These are phyloP conservation scores for Rhorus exstirpatorius DNA, from an alignment of 2,888 invertebrate species.

Conservation along the genomic window DNA sequence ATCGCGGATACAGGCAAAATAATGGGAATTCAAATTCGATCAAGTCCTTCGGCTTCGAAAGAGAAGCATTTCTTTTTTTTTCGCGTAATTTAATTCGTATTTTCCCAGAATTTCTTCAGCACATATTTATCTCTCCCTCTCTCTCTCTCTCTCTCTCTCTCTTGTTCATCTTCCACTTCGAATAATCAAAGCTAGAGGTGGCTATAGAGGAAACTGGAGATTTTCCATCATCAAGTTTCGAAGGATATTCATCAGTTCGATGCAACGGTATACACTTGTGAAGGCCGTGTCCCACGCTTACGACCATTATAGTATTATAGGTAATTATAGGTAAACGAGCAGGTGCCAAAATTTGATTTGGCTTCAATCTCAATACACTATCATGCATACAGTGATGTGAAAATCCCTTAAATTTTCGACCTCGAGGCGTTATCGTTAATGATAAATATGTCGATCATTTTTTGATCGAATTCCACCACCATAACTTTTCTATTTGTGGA, in stretches of 20 bases:
- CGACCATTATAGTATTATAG: background rate
- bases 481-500: no score
- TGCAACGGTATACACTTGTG: background rate
- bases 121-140: background rate
- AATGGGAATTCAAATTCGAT: slow-evolving; percentile 62
- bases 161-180: background rate
- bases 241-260: background rate
- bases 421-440: no score
- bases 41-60: slow-evolving; percentile 21
- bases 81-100: slow-evolving; percentile 8
- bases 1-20: slow-evolving; percentile 30
- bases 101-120: background rate
- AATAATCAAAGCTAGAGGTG: background rate
- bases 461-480: no score
- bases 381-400: no score
- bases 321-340: no score
- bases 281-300: background rate
- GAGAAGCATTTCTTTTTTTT: slow-evolving; percentile 25
- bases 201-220: background rate
- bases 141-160: background rate
- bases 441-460: no score
- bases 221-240: slow-evolving; percentile 19
- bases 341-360: no score
- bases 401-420: no score
- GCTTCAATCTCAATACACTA: background rate